Evolutionary conservation across 2,797 vertebrate species (phyloP), one percentile per base, ranked within the genome.

Genomic region (Staurois parvus): DNA sequence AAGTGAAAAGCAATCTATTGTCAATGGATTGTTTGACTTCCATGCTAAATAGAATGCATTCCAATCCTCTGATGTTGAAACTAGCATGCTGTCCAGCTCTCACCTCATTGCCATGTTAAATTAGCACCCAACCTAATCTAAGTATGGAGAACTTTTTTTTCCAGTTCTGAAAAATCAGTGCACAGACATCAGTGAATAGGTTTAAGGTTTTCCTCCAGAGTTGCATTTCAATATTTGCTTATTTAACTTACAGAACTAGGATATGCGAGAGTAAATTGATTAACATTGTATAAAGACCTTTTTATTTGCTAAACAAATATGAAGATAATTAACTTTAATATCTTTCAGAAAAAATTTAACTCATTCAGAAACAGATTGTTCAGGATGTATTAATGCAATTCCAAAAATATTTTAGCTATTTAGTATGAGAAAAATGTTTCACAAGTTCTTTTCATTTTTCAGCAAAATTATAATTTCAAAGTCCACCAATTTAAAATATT

Each of bases 21-120:
- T 93, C 85, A 89, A 87, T 89, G 92, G 92, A 94, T 92, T 94
- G 93, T 94, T 93, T 94, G 95, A 95, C 94, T 95, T 92, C 89
- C 89, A 66, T 90, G 94, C 94, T 95, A 94, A 95, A 92, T 87
- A 91, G 93, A 91, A 88, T 88, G 89, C 94, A 95, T 96, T 96
- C 95, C 93, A 76, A 93, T 94, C 92, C 91, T 90, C 91, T 93
- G 95, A 96, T 94, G 93, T 91, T 91, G 93, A 93, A 95, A 91
- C 91, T 93, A 92, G 94, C 90, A 91, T 84, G 89, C 90, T n/a
- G 91, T 89, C 89, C 88, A 91, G 90, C 92, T 93, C 94, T 93
- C 90, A 92, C 92, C 91, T 94, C 91, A 88, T 88, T 90, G 91
- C 93, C 90, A 83, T 89, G 89, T 94, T 92, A 93, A 92, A 93